Conservation (phyloP, 2,113 vertebrate species). For the Pterophyllum scalare region DNA sequence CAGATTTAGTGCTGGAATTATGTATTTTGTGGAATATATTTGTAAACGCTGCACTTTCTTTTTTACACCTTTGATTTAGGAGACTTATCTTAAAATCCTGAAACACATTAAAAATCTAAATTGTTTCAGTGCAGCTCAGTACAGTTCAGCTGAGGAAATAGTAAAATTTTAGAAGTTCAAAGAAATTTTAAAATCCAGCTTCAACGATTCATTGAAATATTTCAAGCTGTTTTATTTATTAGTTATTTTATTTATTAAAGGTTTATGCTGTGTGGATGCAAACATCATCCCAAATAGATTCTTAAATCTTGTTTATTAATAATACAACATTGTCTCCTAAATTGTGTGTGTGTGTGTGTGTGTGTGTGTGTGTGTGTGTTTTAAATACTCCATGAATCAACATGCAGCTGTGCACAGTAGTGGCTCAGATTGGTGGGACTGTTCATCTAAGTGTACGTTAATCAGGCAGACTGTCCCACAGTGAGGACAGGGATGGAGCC, state of each 20-base stretch:
- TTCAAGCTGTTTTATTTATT: not conserved
- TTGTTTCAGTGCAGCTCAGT: not conserved
- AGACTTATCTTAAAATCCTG: not conserved
- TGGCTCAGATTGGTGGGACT: not conserved
- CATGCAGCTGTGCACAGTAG: conserved; percentile 9
- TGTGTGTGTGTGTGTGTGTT: too few relatives aligned
- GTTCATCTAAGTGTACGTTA: conserved; percentile 18
- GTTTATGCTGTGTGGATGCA: not conserved
- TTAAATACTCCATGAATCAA: not conserved
- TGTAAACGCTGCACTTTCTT: not conserved
- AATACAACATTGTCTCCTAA: not conserved
- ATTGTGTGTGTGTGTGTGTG: too few relatives aligned
- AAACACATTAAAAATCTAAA: not conserved
- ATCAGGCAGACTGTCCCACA: conserved; percentile 37
- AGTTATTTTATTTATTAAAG: not conserved
- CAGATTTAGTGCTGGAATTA: not conserved
- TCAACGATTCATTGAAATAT: not conserved
- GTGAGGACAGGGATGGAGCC: conserved; percentile 41
- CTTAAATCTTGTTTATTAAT: not conserved
- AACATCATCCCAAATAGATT: not conserved
- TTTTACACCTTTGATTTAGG: not conserved
- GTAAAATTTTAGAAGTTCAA: not conserved
- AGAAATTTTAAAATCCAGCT: not conserved
- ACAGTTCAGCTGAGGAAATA: not conserved
- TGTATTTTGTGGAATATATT: not conserved